Conservation (phyloP, 92 coral and sea anemone species). For the Epizoanthus stellaris region DNA sequence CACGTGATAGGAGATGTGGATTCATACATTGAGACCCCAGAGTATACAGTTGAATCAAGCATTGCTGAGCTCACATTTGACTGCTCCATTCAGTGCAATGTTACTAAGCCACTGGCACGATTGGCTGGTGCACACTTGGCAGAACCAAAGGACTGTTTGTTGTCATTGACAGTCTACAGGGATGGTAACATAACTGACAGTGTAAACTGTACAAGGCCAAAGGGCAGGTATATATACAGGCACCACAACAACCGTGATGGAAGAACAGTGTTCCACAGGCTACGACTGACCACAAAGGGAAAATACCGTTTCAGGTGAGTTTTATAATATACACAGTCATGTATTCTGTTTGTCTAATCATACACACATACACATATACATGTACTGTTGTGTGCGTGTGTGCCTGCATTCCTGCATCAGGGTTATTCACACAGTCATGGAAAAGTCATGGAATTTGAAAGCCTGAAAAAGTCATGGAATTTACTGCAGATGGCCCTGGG, state of each 20-base stretch:
- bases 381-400: too few relatives aligned
- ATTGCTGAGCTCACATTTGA: conserved; percentile 68
- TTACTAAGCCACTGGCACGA: conserved; percentile 43
- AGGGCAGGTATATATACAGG: conserved; percentile 49
- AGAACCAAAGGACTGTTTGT: conserved; percentile 66
- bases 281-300: conserved; percentile 61
- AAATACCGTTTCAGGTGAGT: conserved; percentile 75
- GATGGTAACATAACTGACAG: conserved; percentile 51
- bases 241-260: conserved; percentile 76
- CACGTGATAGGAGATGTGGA: conserved; percentile 77
- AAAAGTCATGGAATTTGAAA: too few relatives aligned
- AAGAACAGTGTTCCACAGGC: conserved; percentile 36
- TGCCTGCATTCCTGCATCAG: too few relatives aligned
- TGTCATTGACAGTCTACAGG: conserved; percentile 62
- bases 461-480: too few relatives aligned
- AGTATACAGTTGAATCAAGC: conserved; percentile 55
- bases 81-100: conserved; percentile 77
- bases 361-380: too few relatives aligned
- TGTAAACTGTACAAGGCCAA: conserved; percentile 79
- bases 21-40: conserved; percentile 62
- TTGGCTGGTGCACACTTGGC: conserved; percentile 69
- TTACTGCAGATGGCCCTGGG: too few relatives aligned
- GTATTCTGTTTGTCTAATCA: too few relatives aligned
- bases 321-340: not conserved
- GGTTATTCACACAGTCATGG: too few relatives aligned